A percentile compares a stretch with the other conserved stretches of the same genome.
Conservation (phyloP, 2,888 invertebrate genomes). For the Iphiclides podalirius region DNA sequence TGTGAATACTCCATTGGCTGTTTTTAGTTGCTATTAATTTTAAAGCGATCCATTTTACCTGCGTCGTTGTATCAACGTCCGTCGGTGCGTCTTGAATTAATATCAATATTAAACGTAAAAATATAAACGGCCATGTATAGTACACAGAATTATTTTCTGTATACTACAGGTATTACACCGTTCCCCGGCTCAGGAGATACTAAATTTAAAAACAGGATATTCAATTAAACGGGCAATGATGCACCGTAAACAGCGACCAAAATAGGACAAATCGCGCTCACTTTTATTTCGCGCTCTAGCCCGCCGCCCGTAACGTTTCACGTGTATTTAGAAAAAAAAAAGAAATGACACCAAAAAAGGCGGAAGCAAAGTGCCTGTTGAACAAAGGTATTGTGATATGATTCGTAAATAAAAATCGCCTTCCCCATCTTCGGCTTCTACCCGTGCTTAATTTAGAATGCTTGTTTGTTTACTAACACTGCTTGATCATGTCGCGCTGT, state of each 20-base stretch:
- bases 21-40: no score
- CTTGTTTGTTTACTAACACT: constrained; percentile 4
- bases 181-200: constrained; percentile 30
- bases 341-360: constrained; percentile 55
- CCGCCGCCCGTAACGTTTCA: constrained; percentile 20
- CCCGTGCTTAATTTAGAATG: constrained; percentile 20
- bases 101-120: no score
- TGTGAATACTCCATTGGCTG: no score
- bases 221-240: constrained; percentile 71
- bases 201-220: constrained; percentile 74
- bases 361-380: constrained; percentile 49
- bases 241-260: constrained; percentile 66
- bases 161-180: no score
- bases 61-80: no score
- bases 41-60: no score
- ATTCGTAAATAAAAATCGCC: constrained; percentile 21
- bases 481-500: constrained; percentile 2
- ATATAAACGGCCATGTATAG: no score
- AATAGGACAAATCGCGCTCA: constrained; percentile 64
- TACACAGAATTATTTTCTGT: no score
- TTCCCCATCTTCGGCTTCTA: constrained; percentile 16
- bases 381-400: constrained; percentile 43
- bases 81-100: no score
- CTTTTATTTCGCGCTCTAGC: constrained; percentile 58
- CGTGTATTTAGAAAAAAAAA: constrained; percentile 2